A percentile compares a stretch with the other conserved stretches of the same genome.
Conservation (phyloP, 2,888 invertebrate species). For the Mesorhabditis sp. region DNA sequence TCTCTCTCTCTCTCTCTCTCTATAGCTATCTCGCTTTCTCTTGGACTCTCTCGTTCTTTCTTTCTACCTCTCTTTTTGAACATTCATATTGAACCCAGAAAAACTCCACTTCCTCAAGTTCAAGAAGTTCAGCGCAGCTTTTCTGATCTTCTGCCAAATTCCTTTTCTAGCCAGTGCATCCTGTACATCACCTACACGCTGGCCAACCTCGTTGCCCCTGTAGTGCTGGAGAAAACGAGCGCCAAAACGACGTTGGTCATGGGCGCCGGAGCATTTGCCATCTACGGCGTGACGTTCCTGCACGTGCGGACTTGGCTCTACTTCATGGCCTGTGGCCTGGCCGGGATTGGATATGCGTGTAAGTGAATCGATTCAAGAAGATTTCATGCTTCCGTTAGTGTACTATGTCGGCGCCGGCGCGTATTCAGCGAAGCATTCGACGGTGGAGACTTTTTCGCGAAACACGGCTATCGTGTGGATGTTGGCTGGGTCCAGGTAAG, state of each 20-base stretch:
- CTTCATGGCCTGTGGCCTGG: background rate
- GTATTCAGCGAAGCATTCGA: conserved; percentile 6
- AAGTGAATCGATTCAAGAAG: background rate
- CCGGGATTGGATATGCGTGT: background rate
- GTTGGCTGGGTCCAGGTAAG: background rate
- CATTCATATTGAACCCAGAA: too few relatives aligned
- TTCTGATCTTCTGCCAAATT: background rate
- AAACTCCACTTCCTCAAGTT: too few relatives aligned
- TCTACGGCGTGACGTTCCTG: background rate
- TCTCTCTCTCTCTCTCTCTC: too few relatives aligned
- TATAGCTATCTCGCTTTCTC: too few relatives aligned
- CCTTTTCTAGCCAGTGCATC: conserved; percentile 1
- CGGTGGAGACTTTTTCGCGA: background rate
- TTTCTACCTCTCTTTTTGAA: too few relatives aligned
- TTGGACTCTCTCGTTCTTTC: too few relatives aligned
- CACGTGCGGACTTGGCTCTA: background rate
- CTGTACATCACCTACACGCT: background rate
- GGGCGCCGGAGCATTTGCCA: background rate
- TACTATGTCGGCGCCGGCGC: conserved; percentile 1
- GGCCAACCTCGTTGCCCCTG: background rate
- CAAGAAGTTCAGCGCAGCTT: too few relatives aligned
- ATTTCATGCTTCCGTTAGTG: background rate
- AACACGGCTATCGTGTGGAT: conserved; percentile 4
- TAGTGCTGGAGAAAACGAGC: conserved; percentile 3
- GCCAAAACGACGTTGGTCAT: background rate